Evolutionary conservation across 2,113 vertebrate species (phyloP), one percentile per base, ranked within the genome.

Genomic region (Etheostoma cragini): DNA sequence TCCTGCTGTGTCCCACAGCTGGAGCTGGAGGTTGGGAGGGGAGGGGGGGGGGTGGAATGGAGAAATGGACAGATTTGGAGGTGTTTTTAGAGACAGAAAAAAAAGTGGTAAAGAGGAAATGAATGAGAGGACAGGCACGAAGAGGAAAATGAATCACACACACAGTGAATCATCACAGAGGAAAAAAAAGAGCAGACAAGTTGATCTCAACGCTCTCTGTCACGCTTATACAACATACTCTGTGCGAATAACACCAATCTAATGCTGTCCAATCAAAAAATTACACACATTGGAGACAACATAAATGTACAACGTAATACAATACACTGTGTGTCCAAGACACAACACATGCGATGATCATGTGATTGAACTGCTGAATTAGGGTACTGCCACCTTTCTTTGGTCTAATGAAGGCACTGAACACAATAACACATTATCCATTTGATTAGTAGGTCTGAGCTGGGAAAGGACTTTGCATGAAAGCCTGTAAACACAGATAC

Each of bases 1-100:
- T 15, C 98, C 98, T 0, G 98, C 98, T 0, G 98, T 99, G 80
- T 99, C 98, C 98, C 98, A 99, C 0, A 99, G 80, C 93, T 99
- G 98, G 50, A 99, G 96, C 98, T 99, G 92, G 38, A 42, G 38
- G 1, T 80, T 78, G 1, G 0, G 56, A 49, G 0, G 54, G 21
- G 15, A 21, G 50, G 2, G 30, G n/a, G 49, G 30, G 30, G 30
- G 3, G 3, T 30, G 0, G 19, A 33, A 17, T 24, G 7, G 30
- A 63, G 21, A 73, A 33, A 49, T 33, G 16, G 11, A 76, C 3
- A 52, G 26, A 46, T 54, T 49, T 33, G 13, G 30, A 15, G 22
- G 52, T 22, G 12, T 11, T 22, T 72, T 19, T 2, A 24, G n/a
- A 11, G 17, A 1, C 3, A 4, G 4, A 30, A 1, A 30, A 69